These are phyloP conservation scores for Cryptotis parvus DNA, from an alignment of 2,113 vertebrate genomes.

Conservation along the genomic window DNA sequence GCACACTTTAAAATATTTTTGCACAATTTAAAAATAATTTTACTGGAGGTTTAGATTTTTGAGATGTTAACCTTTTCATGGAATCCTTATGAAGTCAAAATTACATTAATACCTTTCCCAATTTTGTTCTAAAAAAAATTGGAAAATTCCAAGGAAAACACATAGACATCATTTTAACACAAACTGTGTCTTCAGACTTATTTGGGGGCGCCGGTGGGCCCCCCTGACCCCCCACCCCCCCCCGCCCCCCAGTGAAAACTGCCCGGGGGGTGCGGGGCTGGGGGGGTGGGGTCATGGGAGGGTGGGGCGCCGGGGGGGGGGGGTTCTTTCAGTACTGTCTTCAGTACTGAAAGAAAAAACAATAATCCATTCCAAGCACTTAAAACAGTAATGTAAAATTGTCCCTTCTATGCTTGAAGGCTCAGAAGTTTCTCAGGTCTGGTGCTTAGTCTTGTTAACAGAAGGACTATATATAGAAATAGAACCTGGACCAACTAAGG, in stretches of 20 bases:
- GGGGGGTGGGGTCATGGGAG: too few species aligned
- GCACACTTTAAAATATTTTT: too few species aligned
- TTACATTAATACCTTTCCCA: not conserved
- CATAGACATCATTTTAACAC: conserved; percentile 35
- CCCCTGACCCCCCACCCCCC: too few species aligned
- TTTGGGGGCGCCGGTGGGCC: too few species aligned
- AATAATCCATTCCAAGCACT: not conserved
- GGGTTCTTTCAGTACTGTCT: too few species aligned
- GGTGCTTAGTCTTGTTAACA: not conserved
- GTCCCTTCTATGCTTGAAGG: not conserved
- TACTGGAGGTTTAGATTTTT: not conserved
- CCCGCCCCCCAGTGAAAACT: too few species aligned
- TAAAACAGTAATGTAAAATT: conserved; percentile 43
- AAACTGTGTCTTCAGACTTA: conserved; percentile 48
- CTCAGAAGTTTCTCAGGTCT: not conserved
- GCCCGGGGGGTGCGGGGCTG: too few species aligned
- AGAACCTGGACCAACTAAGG: not conserved
- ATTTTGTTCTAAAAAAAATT: conserved; percentile 59
- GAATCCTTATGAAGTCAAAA: conserved; percentile 58
- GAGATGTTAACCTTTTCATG: conserved; percentile 35
- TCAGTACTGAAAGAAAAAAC: conserved; percentile 39
- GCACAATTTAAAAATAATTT: not conserved
- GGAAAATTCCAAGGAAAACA: conserved; percentile 47
- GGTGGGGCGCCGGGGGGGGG: too few species aligned
- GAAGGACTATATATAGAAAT: not conserved